These are phyloP conservation scores for Yoshiicerus persimilis DNA, from an alignment of 1,140 invertebrate species.

Conservation along the genomic window DNA sequence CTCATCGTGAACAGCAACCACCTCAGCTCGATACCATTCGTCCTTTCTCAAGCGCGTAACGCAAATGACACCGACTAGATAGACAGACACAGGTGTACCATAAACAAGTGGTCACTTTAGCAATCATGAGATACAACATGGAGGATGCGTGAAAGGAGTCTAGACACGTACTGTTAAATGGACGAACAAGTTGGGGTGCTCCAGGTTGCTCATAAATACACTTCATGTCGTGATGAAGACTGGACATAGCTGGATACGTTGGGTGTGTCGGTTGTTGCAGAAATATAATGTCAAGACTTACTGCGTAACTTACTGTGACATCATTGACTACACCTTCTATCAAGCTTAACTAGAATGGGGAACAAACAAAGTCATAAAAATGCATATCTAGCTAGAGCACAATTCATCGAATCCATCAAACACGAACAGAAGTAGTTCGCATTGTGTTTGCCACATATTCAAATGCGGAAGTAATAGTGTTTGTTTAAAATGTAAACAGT, in stretches of 20 bases:
- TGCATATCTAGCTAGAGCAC: too few species aligned
- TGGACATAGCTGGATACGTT: conserved; percentile 75
- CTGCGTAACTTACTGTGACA: conserved; percentile 79
- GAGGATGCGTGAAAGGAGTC: background rate
- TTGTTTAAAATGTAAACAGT: background rate
- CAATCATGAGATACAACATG: background rate
- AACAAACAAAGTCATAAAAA: too few species aligned
- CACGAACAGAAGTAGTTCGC: background rate
- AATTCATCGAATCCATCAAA: background rate
- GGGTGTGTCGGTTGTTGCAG: conserved; percentile 92
- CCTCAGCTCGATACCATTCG: conserved; percentile 82
- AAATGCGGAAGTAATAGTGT: background rate
- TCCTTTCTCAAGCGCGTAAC: conserved; percentile 72
- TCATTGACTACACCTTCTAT: conserved; percentile 91
- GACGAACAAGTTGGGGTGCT: conserved; percentile 59
- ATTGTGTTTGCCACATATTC: background rate
- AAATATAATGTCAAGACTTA: conserved; percentile 84
- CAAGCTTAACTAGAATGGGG: conserved; percentile 69
- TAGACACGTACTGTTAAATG: conserved; percentile 53
- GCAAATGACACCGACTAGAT: conserved; percentile 80
- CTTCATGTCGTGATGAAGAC: conserved; percentile 68
- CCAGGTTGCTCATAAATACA: conserved; percentile 56
- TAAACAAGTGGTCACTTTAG: background rate
- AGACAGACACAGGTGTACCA: conserved; percentile 45
- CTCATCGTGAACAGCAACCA: conserved; percentile 63